Conservation (phyloP, 2,113 vertebrate genomes). For the Lamprotornis superbus region DNA sequence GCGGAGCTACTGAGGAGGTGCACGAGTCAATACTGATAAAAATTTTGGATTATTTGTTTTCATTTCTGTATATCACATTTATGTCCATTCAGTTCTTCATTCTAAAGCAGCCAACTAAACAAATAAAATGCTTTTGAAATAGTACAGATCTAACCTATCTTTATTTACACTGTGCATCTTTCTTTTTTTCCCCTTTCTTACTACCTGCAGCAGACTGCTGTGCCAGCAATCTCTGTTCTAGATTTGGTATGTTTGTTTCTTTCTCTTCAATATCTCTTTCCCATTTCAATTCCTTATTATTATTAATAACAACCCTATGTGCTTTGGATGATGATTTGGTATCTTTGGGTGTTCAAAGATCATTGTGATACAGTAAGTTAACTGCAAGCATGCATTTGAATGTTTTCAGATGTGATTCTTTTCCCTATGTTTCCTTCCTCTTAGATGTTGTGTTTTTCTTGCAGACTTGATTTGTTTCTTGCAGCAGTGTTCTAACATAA, state of each 20-base stretch:
- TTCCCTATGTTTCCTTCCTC: constrained; percentile 27
- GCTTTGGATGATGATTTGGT: constrained; percentile 49
- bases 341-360: constrained; percentile 27
- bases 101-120: constrained; percentile 15
- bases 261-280: constrained; percentile 72
- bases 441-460: constrained; percentile 58
- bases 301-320: constrained; percentile 25
- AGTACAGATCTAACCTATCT: constrained; percentile 61
- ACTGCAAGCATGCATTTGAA: constrained; percentile 68
- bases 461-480: constrained; percentile 46
- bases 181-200: constrained; percentile 77
- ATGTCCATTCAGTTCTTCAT: not conserved
- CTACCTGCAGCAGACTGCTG: constrained; percentile 97
- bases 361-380: not conserved
- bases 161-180: constrained; percentile 82
- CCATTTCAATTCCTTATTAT: constrained; percentile 43
- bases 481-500: not conserved
- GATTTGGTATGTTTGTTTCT: constrained; percentile 98
- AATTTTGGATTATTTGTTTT: not conserved
- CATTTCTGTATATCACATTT: not conserved
- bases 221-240: constrained; percentile 99
- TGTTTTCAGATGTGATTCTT: constrained; percentile 55
- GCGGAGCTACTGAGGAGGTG: not conserved
- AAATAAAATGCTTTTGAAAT: constrained; percentile 68
- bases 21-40: not conserved